A percentile compares a stretch with the other conserved stretches of the same genome.
Conservation (phyloP, 2,888 invertebrate genomes). For the Eurytoma californica region DNA sequence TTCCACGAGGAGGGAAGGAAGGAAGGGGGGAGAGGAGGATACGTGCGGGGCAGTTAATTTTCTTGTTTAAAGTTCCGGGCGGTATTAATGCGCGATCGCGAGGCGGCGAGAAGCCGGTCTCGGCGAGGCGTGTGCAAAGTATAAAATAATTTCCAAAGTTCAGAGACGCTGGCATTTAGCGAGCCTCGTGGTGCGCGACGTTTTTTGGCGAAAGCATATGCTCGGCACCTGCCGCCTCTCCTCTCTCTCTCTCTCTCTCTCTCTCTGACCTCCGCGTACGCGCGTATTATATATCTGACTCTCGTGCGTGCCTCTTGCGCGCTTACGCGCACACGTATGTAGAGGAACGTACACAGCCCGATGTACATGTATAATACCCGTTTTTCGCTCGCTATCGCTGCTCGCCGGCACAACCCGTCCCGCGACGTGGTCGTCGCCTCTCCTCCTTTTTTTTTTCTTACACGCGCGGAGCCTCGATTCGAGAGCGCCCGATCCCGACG, state of each 20-base stretch:
- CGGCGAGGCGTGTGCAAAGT: constrained; percentile 52
- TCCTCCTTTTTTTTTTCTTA: background rate
- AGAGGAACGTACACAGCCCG: background rate
- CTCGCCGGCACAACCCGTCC: background rate
- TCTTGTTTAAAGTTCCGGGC: constrained; percentile 42
- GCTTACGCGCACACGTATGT: background rate
- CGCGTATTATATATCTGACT: background rate
- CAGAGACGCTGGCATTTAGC: constrained; percentile 38
- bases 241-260: background rate
- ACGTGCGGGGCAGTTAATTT: constrained; percentile 34
- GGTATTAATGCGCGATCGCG: background rate
- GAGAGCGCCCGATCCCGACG: background rate
- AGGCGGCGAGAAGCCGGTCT: background rate
- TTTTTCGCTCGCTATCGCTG: constrained; percentile 24
- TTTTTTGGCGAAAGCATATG: constrained; percentile 65
- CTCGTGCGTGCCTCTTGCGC: background rate
- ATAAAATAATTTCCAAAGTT: constrained; percentile 50
- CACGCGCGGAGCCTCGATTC: background rate
- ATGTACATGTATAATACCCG: constrained; percentile 17
- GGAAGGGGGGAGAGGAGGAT: background rate
- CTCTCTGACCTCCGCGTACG: background rate
- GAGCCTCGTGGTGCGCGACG: constrained; percentile 46
- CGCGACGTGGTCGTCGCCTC: background rate
- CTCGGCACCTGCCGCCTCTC: constrained; percentile 63
- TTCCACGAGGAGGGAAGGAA: background rate